Evolutionary conservation across 2,888 invertebrate genomes (phyloP).

Genomic region (Holacanthella duospinosa): DNA sequence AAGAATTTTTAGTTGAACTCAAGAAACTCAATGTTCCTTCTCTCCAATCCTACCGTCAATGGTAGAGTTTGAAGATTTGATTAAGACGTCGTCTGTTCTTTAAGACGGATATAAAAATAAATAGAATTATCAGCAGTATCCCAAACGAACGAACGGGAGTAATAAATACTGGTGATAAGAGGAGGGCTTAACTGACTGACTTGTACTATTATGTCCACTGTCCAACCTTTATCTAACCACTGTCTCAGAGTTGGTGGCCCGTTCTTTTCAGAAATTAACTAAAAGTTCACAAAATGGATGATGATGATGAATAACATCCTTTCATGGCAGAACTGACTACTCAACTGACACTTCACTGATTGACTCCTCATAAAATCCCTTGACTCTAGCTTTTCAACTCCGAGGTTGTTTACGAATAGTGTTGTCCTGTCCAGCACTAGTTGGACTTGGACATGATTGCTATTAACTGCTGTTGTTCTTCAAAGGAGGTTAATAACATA

Average conservation of each 20-base stretch:
- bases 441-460: not conserved
- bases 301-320: not conserved
- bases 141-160: no score
- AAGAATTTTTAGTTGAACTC: not conserved
- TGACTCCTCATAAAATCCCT: not conserved
- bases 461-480: not conserved
- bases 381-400: not conserved
- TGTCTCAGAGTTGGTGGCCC: no score
- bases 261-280: not conserved
- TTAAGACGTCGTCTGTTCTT: not conserved
- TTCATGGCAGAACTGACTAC: not conserved
- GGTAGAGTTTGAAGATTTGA: not conserved
- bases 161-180: not conserved
- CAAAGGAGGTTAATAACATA: slow-evolving; percentile 1
- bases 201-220: not conserved
- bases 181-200: not conserved
- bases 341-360: not conserved
- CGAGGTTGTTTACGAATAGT: not conserved
- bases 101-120: not conserved
- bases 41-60: not conserved
- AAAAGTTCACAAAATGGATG: not conserved
- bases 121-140: not conserved
- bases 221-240: not conserved
- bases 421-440: not conserved
- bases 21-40: not conserved